These are phyloP conservation scores for Apotomis capreana DNA, from an alignment of 2,888 invertebrate species.

Conservation along the genomic window DNA sequence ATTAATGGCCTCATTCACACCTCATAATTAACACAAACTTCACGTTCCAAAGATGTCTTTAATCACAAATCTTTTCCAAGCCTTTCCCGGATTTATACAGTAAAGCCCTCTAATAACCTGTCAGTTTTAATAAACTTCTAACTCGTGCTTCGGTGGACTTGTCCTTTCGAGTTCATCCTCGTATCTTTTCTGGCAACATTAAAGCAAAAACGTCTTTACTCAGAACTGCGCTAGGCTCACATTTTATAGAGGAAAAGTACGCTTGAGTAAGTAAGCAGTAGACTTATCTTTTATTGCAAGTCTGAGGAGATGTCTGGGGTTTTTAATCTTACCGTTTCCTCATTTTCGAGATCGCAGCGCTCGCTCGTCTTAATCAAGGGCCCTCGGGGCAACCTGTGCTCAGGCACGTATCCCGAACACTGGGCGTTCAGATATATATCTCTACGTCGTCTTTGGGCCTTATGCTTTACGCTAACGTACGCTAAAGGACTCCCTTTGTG, in stretches of 20 bases:
- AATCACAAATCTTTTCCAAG: conserved; percentile 29
- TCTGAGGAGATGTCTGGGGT: conserved; percentile 41
- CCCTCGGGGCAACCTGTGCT: conserved; percentile 47
- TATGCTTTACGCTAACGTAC: conserved; percentile 6
- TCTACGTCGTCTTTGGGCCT: conserved; percentile 19
- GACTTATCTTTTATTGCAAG: conserved; percentile 37
- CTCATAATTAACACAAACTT: conserved; percentile 14
- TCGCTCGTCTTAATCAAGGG: conserved; percentile 57
- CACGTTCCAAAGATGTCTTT: conserved; percentile 8
- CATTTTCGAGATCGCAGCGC: conserved; percentile 53
- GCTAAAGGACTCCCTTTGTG: conserved; percentile 8
- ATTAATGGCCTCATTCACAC: conserved; percentile 9
- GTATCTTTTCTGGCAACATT: background rate
- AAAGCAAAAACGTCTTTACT: conserved; percentile 14
- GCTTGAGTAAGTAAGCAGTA: conserved; percentile 25
- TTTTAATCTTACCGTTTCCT: conserved; percentile 65
- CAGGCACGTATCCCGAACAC: conserved; percentile 39
- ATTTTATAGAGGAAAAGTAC: conserved; percentile 6
- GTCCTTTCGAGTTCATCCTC: conserved; percentile 9
- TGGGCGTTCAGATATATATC: conserved; percentile 19
- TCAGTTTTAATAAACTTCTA: conserved; percentile 42
- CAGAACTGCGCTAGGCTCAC: background rate
- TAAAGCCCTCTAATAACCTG: conserved; percentile 40
- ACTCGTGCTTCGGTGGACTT: conserved; percentile 13
- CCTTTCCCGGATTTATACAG: conserved; percentile 22